Evolutionary conservation across 2,888 invertebrate species (phyloP), one percentile per base, ranked within the genome.

Genomic region (Horisme vitalbata): DNA sequence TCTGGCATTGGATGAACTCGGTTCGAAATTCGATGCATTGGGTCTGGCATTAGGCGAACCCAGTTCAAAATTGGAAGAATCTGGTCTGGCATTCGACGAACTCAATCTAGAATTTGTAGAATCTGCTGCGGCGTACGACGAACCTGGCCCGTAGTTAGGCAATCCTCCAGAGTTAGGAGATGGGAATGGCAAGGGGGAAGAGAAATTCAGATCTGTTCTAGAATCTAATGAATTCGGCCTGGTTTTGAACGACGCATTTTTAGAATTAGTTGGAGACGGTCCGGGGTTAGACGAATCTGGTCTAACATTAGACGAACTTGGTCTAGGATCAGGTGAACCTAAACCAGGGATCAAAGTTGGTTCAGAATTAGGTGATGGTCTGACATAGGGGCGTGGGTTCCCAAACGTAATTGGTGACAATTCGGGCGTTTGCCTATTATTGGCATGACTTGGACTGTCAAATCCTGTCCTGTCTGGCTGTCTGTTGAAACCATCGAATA

Each of bases 401-500:
- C 37, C 41, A 14, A 35, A 31, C 8, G 41, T 20, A 7, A 23
- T 15, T n/a, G 34, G 14, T 27, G 44, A 10, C 6, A 32, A 11
- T 9, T 10, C 9, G 12, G 27, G 27, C 35, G 15, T 35, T n/a
- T 35, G 34, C 20, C 8, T 10, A 10, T 13, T 8, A 10, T 14
- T 27, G 13, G 8, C 20, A 24, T 21, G 18, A 12, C n/a, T 47
- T 23, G 9, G 18, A 26, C 15, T 31, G n/a, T 35, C 23, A 9
- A 11, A 15, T 7, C 14, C 13, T 8, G 15, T 38, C n/a, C 15
- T 31, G 10, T 39, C 32, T 5, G 34, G 9, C 8, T 1, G 20
- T 10, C 30, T 11, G 2, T 15, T 8, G 3, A 27, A 21, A 7
- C 53, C 45, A 7, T 50, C 37, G 41, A 56, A 55, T 31, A 60